A percentile compares a stretch with the other conserved stretches of the same genome.
phyloP scores from a whole-genome alignment of 2,113 vertebrate species.

The Sander lucioperca region DNA sequence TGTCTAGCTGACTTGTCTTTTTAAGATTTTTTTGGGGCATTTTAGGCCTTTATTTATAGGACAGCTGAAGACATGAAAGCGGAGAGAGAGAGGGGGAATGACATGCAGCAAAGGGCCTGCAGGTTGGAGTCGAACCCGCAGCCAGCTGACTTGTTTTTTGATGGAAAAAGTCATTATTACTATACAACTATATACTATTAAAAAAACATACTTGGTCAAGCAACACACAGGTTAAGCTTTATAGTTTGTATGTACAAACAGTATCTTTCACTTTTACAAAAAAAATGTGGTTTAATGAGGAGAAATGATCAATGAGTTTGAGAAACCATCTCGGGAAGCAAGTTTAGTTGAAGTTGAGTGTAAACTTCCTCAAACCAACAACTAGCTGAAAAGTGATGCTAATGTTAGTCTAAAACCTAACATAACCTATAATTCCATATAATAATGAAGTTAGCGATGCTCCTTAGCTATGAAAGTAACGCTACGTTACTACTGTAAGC shows the following conservation, averaged over 20 bases:
- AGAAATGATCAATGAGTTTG: no score
- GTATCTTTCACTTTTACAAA: no score
- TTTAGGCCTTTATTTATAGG: no score
- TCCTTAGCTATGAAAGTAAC: not conserved
- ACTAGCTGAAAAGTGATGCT: not conserved
- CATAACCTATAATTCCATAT: not conserved
- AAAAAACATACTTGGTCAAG: not conserved
- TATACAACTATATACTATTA: not conserved
- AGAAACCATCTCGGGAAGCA: not conserved
- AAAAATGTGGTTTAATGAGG: no score
- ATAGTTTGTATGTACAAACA: not conserved
- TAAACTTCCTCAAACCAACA: not conserved
- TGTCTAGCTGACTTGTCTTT: not conserved
- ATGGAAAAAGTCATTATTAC: not conserved
- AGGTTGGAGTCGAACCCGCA: no score
- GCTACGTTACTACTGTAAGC: not conserved
- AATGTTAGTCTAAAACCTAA: not conserved
- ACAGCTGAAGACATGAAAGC: no score
- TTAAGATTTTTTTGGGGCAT: no score
- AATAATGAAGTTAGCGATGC: not conserved
- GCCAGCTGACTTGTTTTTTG: no score
- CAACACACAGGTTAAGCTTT: not conserved
- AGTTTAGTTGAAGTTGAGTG: not conserved
- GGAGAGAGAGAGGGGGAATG: no score
- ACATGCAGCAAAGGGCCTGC: no score